Base-by-base conservation (phyloP, 2,113 vertebrate genomes). In the Baryphthengus martii region DNA sequence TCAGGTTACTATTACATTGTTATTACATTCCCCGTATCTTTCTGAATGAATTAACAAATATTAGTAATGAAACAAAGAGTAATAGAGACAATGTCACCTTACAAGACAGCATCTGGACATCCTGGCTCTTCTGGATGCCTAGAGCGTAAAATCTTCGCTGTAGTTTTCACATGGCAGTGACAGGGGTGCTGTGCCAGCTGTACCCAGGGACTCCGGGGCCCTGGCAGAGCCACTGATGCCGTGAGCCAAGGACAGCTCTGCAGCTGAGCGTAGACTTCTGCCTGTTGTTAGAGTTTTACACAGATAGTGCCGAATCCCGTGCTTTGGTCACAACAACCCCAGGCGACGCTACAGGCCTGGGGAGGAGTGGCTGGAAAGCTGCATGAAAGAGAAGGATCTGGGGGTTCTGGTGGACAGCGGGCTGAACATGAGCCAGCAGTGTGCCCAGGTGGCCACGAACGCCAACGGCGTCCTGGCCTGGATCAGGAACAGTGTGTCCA, bases 111-210 rank as follows among this genome's bases (percentile, higher is more conserved):
- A 11, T 80, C 49, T 29, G 50, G 25, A 50, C 5, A 0, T 75
- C 18, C 63, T 25, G 31, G n/a, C n/a, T 39, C 50, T 71, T 65
- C 52, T 33, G 50, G 35, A 28, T 59, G 10, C 45, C 49, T 6
- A 0, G 26, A 55, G 29, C 8, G 16, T 49, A 47, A 52, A 7
- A 10, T 4, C 1, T 0, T 21, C 35, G 16, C 39, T 73, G 53
- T 29, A 84, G 61, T 25, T 84, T n/a, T 67, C n/a, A 61, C 29
- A 37, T 3, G n/a, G 15, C n/a, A 29, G 70, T 18, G 63, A 15
- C 11, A 56, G 6, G n/a, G 19, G 3, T 33, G 50, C 44, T 81
- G 50, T 42, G 33, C 61, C 50, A 7, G 4, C 61, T 12, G 49
- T 35, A 24, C 50, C 21, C 49, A 17, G 29, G 56, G 29, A 21